Evolutionary conservation across 2,113 vertebrate species (phyloP).

Genomic region (Hyaena hyaena): DNA sequence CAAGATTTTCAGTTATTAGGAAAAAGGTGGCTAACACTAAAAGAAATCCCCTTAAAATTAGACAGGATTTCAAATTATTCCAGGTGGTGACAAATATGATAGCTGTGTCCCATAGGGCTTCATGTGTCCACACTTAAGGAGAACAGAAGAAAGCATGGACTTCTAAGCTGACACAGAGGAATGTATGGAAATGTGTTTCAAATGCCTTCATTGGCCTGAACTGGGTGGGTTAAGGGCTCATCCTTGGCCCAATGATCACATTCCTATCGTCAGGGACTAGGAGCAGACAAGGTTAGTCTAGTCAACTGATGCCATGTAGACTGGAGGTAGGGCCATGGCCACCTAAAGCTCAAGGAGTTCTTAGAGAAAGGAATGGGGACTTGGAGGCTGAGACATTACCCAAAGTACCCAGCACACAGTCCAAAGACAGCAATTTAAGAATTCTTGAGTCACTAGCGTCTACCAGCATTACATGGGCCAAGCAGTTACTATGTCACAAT

Average conservation of each 20-base stretch:
- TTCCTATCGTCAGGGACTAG: no score
- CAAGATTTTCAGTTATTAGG: not conserved
- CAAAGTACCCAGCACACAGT: not conserved
- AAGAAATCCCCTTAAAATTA: not conserved
- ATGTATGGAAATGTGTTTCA: not conserved
- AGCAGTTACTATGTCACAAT: not conserved
- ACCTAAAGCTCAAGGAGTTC: not conserved
- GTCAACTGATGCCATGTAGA: not conserved
- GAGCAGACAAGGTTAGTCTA: not conserved
- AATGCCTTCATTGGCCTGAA: not conserved
- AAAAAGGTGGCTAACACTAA: not conserved
- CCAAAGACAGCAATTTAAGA: not conserved
- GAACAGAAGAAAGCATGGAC: not conserved
- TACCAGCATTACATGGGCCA: not conserved
- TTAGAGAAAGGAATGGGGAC: not conserved
- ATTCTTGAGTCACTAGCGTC: not conserved
- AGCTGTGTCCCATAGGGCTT: not conserved
- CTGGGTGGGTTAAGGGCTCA: not conserved
- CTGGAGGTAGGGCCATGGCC: rapidly evolving
- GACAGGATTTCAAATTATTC: not conserved
- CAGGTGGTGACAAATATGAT: not conserved
- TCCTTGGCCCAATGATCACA: rapidly evolving
- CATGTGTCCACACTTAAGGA: not conserved
- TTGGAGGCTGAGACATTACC: not conserved
- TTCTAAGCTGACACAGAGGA: not conserved